Conservation (phyloP, 2,888 invertebrate species). For the Drepanosiphum platanoidis region DNA sequence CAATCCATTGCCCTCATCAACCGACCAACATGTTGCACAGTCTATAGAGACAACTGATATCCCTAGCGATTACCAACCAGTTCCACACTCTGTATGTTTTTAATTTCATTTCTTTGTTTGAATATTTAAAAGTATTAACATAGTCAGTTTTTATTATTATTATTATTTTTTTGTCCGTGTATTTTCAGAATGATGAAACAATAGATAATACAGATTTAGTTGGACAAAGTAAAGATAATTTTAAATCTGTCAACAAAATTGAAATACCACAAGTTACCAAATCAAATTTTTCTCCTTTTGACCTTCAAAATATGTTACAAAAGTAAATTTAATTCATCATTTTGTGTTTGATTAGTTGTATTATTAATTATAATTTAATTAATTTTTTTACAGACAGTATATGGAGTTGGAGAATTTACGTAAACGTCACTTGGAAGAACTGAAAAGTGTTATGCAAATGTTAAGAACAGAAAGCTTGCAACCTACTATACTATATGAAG, state of each 20-base stretch:
- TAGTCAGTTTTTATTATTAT: background rate
- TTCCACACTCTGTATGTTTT: slow-evolving; percentile 23
- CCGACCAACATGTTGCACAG: slow-evolving; percentile 33
- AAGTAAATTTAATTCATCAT: background rate
- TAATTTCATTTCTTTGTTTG: background rate
- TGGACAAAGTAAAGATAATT: slow-evolving; percentile 29
- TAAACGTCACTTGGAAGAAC: slow-evolving; percentile 53
- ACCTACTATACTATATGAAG: slow-evolving; percentile 56
- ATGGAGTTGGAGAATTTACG: slow-evolving; percentile 54
- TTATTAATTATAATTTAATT: slow-evolving; percentile 4
- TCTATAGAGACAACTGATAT: slow-evolving; percentile 33
- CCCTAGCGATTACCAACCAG: slow-evolving; percentile 27
- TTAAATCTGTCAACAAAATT: background rate
- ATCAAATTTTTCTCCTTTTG: slow-evolving; percentile 32
- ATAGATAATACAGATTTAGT: slow-evolving; percentile 23
- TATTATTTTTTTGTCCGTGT: background rate
- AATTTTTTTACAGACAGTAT: slow-evolving; percentile 37
- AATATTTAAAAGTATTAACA: background rate
- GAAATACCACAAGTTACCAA: slow-evolving; percentile 25
- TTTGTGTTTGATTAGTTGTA: background rate
- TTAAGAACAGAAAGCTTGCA: slow-evolving; percentile 31
- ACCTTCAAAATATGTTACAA: slow-evolving; percentile 46
- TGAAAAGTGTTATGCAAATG: slow-evolving; percentile 44
- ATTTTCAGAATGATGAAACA: slow-evolving; percentile 45
- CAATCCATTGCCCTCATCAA: slow-evolving; percentile 33